Base-by-base conservation (phyloP, 2,797 vertebrate species). In the Tolypeutes matacus region DNA sequence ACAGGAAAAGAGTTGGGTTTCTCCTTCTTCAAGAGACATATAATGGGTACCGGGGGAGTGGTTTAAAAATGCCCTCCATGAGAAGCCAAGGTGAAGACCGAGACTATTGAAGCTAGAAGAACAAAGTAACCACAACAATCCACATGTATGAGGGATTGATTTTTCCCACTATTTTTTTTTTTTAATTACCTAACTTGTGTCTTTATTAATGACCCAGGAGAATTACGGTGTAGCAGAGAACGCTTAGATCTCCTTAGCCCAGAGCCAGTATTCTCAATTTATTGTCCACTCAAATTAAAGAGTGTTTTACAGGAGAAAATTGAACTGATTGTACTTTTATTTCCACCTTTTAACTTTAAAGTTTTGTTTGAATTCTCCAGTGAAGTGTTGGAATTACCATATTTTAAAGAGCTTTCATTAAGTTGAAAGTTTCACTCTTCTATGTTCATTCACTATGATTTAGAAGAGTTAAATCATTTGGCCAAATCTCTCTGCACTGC, bases 101-200 rank as follows among this genome's bases (percentile, higher is more conserved):
- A 91, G 69, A 46, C 20, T 85, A 51, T 27, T 91, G 58, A 73
- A 69, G 31, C 36, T 58, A 18, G n/a, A 93, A 36, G n/a, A 84
- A 31, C 18, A 90, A 88, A 85, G 31, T 88, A 60, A 70, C 62
- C 69, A 34, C 25, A 94, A 62, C 25, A 91, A 34, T 75, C n/a
- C 29, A 34, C 42, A 84, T 53, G 42, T 62, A 67, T 12, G 56
- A 91, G 14, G 14, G 39, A 75, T 36, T 84, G 21, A 89, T 90
- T 96, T 90, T 75, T 77, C 34, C 82, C 72, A 58, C 10, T 49
- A 46, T 67, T 51, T 93, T 93, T 67, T 51, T 93, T 93, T 94
- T 90, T 67, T 14, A 75, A 67, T 46, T 91, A 60, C 29, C 42
- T 14, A 77, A 91, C 25, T 75, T 53, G 15, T 60, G 13, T 51